Base-by-base conservation (phyloP, 2,113 vertebrate genomes). In the Planiliza haematocheilus region DNA sequence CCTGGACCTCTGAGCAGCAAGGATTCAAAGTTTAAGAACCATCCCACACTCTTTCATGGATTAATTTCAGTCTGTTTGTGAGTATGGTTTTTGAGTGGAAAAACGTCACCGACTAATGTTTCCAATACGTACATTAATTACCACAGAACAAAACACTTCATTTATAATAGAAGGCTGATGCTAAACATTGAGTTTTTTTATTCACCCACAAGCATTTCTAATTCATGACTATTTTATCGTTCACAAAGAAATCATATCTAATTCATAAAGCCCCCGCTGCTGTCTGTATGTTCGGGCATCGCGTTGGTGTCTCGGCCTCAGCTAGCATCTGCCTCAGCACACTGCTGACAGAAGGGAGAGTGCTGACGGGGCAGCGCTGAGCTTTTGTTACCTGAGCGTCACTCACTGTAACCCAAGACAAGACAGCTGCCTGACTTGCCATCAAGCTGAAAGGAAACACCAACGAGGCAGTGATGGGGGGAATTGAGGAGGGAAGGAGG, bases 371-470 rank as follows among this genome's bases (percentile, higher is more conserved):
- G 68, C 74, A 64, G 70, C 49, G 37, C 12, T 67, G 53, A 37
- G 86, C 86, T 85, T 82, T 87, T 91, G 90, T 91, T 90, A 92
- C 86, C 90, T 91, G 84, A 81, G 84, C 70, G 42, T 79, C 88
- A 81, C 56, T 86, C 75, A n/a, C 74, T 51, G 86, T 74, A 87
- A 91, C 79, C 64, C 65, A 82, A 88, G 85, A 82, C 88, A 83
- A 70, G 79, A 77, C 89, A 91, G 90, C 88, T 91, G 91, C 76
- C 77, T 65, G 72, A 72, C 85, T 88, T 50, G 58, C 82, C 70
- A 60, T 77, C 66, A 76, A 58, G 77, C 73, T 85, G 85, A 85
- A 88, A 88, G 63, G 68, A 41, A 76, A 83, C 75, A 87, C 77
- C 43, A 14, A 11, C 2, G 8, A 53, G 48, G 63, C 46, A 53